Evolutionary conservation across 2,888 invertebrate genomes (phyloP).

Genomic region (Stenurella melanura): DNA sequence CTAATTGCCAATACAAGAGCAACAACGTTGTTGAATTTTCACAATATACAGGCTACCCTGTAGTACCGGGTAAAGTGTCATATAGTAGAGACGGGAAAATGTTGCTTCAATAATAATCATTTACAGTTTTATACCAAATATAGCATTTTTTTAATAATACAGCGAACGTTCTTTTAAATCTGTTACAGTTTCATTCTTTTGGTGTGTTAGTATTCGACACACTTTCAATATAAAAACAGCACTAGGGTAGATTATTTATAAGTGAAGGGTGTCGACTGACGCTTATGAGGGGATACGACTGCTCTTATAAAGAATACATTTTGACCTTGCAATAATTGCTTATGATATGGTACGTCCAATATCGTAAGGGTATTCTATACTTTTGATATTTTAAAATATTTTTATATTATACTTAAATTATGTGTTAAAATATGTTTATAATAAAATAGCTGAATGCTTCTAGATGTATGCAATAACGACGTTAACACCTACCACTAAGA

Average conservation of each 20-base stretch:
- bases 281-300: not conserved
- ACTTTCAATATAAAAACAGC: not conserved
- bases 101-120: too few relatives aligned
- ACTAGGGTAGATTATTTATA: not conserved
- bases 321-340: not conserved
- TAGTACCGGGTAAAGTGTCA: too few relatives aligned
- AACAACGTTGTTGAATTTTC: too few relatives aligned
- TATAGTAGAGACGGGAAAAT: too few relatives aligned
- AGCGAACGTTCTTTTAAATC: too few relatives aligned
- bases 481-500: slow-evolving; percentile 3
- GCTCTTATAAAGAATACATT: not conserved
- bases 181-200: not conserved
- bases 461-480: not conserved
- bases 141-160: too few relatives aligned
- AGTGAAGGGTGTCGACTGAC: not conserved
- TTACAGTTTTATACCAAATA: too few relatives aligned
- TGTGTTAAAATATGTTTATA: not conserved
- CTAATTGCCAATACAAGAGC: too few relatives aligned
- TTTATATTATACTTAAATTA: too few relatives aligned
- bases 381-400: not conserved
- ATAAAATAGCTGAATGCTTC: not conserved
- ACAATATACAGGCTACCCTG: too few relatives aligned
- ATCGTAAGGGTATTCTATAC: not conserved
- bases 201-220: not conserved
- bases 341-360: not conserved